Evolutionary conservation across 2,888 invertebrate genomes (phyloP), one percentile per base, ranked within the genome.

Genomic region (Prenolepis imparis): DNA sequence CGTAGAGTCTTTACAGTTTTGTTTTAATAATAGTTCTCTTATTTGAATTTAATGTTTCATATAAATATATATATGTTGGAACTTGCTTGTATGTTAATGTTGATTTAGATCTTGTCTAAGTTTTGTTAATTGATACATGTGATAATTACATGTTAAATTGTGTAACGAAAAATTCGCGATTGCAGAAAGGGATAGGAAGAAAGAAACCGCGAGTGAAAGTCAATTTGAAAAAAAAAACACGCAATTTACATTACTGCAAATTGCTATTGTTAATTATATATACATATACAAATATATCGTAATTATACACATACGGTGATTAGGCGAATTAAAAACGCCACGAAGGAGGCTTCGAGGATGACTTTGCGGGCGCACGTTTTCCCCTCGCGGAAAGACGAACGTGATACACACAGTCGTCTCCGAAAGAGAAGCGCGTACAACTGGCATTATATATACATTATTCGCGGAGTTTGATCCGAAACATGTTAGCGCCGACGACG

Each of bases 381-480:
- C 52, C n/a, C 2, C 82, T 83, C 5, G 55, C 57, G 61, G 63
- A 83, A 78, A 61, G 59, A 64, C 12, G 41, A 84, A 55, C 12
- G 39, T 21, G 11, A 21, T 44, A 32, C 18, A 21, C 44, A 55
- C 73, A 66, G 68, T 86, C 90, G 91, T 89, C 91, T 90, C 90
- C 86, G 87, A 90, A 87, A 87, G 90, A 90, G 32, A 89, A 90
- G 88, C n/a, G 48, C 89, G 92, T 94, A 94, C 94, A 94, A 94
- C 94, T 94, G 94, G 94, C 94, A 94, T 94, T 94, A 52, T 52
- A 41, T 41, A 52, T 48, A 91, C 84, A 91, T 89, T 87, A 75
- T 72, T 86, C 84, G 87, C 84, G 86, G 87, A 82, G 89, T 90
- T 86, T 87, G 91, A 86, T 85, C 82, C 64, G 70, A 78, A 78